Percentiles rank a stretch among this genome's conserved stretches.
Conservation (phyloP, 1,140 invertebrate species). For the Sinella curviseta region DNA sequence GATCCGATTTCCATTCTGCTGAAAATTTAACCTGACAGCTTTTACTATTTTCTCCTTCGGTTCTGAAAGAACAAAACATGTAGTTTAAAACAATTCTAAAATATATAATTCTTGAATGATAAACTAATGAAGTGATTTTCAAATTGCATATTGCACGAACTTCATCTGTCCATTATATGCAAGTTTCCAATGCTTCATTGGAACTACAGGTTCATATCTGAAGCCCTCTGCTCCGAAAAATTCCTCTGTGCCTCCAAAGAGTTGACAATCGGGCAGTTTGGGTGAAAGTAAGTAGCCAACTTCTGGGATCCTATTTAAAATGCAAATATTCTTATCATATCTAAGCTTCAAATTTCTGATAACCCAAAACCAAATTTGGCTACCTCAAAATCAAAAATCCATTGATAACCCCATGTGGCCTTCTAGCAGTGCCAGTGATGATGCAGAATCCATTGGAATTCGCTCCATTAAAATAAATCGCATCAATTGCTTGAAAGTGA, state of each 20-base stretch:
- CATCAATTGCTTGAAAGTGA: constrained; percentile 64
- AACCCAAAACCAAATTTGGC: background rate
- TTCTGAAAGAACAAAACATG: background rate
- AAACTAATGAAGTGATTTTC: constrained; percentile 6
- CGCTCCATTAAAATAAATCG: constrained; percentile 65
- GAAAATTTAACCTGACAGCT: constrained; percentile 56
- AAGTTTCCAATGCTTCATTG: constrained; percentile 69
- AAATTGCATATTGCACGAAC: too few relatives aligned
- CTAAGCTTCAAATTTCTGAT: too few relatives aligned
- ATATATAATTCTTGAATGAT: background rate
- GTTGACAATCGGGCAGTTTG: constrained; percentile 66
- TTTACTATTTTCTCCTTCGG: constrained; percentile 23
- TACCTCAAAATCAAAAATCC: constrained; percentile 55
- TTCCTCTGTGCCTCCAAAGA: constrained; percentile 60
- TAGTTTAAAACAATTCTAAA: background rate
- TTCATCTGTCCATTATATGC: constrained; percentile 66
- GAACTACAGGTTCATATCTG: constrained; percentile 61
- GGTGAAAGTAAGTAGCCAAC: constrained; percentile 66
- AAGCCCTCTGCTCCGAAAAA: constrained; percentile 67
- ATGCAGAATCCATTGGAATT: constrained; percentile 57
- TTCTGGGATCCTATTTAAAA: constrained; percentile 58
- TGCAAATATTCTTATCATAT: constrained; percentile 1
- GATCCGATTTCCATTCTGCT: constrained; percentile 58
- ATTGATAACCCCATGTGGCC: constrained; percentile 50
- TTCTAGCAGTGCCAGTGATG: constrained; percentile 58